phyloP scores from a whole-genome alignment of 2,113 vertebrate genomes.

The Pluvialis apricaria region DNA sequence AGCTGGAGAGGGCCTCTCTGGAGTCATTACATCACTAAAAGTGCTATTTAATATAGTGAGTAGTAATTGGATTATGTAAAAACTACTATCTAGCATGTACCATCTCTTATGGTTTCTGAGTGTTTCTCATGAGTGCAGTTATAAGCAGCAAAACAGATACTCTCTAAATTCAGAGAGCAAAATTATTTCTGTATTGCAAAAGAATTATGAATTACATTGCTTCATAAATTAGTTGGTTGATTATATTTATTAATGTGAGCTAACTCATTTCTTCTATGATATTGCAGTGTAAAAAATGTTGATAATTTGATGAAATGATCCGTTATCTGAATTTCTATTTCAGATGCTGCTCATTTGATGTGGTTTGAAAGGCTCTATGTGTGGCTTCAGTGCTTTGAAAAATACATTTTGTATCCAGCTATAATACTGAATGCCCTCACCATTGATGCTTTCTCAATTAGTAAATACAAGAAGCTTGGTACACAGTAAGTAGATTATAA shows the following conservation, averaged over 20 bases:
- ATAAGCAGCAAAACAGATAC: background rate
- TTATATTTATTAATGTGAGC: background rate
- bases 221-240: background rate
- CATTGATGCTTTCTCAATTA: constrained; percentile 91
- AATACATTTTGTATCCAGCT: constrained; percentile 94
- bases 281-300: background rate
- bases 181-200: background rate
- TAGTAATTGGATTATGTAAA: background rate
- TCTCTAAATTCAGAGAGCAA: background rate
- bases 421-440: constrained; percentile 94
- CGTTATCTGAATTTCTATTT: constrained; percentile 58
- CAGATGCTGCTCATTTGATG: constrained; percentile 94
- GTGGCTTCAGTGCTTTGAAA: constrained; percentile 95
- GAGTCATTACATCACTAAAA: background rate
- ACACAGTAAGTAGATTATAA: constrained; percentile 86
- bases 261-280: background rate
- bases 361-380: constrained; percentile 98
- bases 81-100: background rate
- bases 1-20: background rate
- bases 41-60: background rate
- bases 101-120: background rate
- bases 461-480: constrained; percentile 89
- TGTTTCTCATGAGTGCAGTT: background rate
- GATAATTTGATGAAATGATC: background rate
- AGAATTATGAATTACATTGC: background rate